phyloP scores from a whole-genome alignment of 1,140 invertebrate species.

The Neuroterus valhalla region DNA sequence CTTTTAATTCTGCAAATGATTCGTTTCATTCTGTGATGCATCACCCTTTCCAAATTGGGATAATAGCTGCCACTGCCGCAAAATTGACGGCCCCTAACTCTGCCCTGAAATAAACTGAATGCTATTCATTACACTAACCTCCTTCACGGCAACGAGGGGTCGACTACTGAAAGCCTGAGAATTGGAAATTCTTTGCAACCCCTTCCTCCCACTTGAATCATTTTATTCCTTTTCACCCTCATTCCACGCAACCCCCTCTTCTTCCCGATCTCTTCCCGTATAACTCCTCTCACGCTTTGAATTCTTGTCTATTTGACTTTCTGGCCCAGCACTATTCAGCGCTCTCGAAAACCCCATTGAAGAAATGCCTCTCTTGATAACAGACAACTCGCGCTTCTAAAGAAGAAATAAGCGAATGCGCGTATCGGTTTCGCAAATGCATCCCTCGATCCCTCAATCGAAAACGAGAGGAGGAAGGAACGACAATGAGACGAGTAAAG shows the following conservation, averaged over 20 bases:
- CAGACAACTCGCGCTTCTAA: background rate
- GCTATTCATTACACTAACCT: conserved; percentile 67
- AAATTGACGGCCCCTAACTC: conserved; percentile 56
- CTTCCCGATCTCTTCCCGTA: no score
- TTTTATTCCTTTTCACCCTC: conserved; percentile 36
- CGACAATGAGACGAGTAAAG: background rate
- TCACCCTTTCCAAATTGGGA: no score
- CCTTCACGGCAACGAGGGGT: conserved; percentile 49
- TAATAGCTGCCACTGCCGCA: no score
- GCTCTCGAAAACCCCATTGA: no score
- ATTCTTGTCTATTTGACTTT: no score
- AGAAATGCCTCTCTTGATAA: no score
- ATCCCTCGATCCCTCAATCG: background rate
- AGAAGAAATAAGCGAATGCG: conserved; percentile 11
- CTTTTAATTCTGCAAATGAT: no score
- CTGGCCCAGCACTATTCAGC: no score
- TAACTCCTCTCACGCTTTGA: no score
- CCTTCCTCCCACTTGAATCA: background rate
- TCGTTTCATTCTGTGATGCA: no score
- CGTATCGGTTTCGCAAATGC: no score
- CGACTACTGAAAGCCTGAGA: conserved; percentile 63
- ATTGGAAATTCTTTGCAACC: conserved; percentile 68
- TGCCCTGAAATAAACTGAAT: conserved; percentile 68
- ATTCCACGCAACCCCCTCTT: conserved; percentile 38
- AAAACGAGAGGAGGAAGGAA: background rate